phyloP scores from a whole-genome alignment of 2,113 vertebrate genomes.

The Acrocephalus kingi region DNA sequence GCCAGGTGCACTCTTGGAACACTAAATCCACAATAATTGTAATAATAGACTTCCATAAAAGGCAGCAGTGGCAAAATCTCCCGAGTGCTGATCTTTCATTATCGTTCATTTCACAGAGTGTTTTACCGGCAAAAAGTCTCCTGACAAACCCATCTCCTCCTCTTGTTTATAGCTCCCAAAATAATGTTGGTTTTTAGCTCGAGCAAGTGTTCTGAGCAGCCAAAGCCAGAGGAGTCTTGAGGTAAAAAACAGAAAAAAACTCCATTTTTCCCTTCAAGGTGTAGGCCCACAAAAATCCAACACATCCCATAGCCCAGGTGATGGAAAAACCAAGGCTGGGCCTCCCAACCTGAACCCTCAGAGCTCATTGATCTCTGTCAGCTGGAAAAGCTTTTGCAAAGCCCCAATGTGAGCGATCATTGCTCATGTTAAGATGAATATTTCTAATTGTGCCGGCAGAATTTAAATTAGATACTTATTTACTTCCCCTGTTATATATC shows the following conservation, averaged over 20 bases:
- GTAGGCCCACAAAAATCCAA: neutral
- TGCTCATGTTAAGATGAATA: slow-evolving; percentile 46
- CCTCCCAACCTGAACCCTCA: neutral
- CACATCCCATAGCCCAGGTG: neutral
- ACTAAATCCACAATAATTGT: slow-evolving; percentile 34
- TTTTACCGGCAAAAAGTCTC: neutral
- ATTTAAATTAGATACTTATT: slow-evolving; percentile 68
- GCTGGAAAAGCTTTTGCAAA: slow-evolving; percentile 21
- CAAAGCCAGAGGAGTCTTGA: neutral
- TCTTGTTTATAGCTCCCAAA: neutral
- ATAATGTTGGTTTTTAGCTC: neutral
- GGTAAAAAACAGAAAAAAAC: neutral
- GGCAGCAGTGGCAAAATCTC: slow-evolving; percentile 23
- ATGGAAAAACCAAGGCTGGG: neutral
- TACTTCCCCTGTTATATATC: slow-evolving; percentile 41
- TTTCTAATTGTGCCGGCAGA: slow-evolving; percentile 55
- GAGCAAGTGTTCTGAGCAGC: neutral
- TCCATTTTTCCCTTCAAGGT: neutral
- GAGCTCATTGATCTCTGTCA: neutral
- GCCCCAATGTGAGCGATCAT: neutral
- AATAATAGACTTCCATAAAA: slow-evolving; percentile 42
- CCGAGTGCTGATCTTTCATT: neutral
- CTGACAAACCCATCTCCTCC: neutral
- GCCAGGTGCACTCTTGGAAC: slow-evolving; percentile 11
- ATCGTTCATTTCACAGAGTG: neutral